Evolutionary conservation across 2,888 invertebrate genomes (phyloP).

Genomic region (Belgica antarctica): DNA sequence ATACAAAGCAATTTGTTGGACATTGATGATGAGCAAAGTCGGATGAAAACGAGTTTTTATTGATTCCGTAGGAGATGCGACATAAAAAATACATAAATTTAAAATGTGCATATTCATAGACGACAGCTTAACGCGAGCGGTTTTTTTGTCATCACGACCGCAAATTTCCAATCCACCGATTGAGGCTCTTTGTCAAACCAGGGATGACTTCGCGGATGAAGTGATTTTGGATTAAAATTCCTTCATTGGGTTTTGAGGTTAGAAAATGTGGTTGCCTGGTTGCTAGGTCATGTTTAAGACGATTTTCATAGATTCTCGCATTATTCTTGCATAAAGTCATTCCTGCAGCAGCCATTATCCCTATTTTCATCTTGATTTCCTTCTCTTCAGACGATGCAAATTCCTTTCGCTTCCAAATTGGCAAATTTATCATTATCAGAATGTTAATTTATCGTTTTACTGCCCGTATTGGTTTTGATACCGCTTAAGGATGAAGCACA

Average conservation of each 20-base stretch:
- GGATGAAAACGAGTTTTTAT: slow-evolving; percentile 1
- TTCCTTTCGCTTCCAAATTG: not conserved
- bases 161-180: too few relatives aligned
- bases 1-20: not conserved
- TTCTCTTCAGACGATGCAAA: too few relatives aligned
- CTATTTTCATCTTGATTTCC: too few relatives aligned
- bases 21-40: not conserved
- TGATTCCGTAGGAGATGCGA: not conserved
- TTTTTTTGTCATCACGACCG: slow-evolving; percentile 2
- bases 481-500: not conserved
- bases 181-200: too few relatives aligned
- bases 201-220: too few relatives aligned
- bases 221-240: too few relatives aligned
- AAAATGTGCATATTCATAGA: slow-evolving; percentile 6
- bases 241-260: too few relatives aligned
- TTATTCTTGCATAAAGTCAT: too few relatives aligned
- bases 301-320: too few relatives aligned
- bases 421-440: slow-evolving; percentile 24
- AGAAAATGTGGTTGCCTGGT: too few relatives aligned
- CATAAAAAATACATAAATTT: not conserved
- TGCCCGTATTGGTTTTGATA: not conserved
- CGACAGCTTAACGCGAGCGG: not conserved
- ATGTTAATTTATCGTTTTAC: slow-evolving; percentile 18
- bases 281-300: too few relatives aligned
- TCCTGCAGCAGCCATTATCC: too few relatives aligned